phyloP scores from a whole-genome alignment of 2,797 vertebrate species.

The Sarcoramphus papa region DNA sequence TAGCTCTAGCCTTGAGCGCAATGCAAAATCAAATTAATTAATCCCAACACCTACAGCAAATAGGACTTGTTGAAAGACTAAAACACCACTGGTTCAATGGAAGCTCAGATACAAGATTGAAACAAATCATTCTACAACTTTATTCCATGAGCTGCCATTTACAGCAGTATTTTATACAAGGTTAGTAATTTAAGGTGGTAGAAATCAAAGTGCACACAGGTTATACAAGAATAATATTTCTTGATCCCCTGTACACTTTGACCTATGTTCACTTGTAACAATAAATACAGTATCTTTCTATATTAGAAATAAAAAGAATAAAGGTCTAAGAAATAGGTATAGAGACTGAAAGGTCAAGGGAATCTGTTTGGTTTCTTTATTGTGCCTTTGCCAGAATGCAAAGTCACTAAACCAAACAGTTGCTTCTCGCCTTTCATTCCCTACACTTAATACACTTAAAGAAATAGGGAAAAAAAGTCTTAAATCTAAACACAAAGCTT shows the following conservation, averaged over 20 bases:
- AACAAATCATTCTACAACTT: slow-evolving; percentile 72
- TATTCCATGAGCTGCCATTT: slow-evolving; percentile 90
- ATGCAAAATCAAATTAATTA: slow-evolving; percentile 83
- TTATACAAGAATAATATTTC: slow-evolving; percentile 86
- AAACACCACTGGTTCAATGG: slow-evolving; percentile 95
- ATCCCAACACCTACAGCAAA: slow-evolving; percentile 64
- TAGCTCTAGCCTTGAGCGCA: slow-evolving; percentile 97
- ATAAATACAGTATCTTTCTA: slow-evolving; percentile 72
- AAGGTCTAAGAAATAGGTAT: slow-evolving; percentile 82
- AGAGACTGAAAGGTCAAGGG: slow-evolving; percentile 92
- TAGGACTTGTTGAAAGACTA: slow-evolving; percentile 78
- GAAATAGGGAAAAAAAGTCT: slow-evolving; percentile 78
- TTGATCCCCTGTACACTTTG: slow-evolving; percentile 93
- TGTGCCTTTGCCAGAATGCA: slow-evolving; percentile 82
- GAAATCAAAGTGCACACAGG: slow-evolving; percentile 92
- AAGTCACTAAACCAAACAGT: slow-evolving; percentile 91
- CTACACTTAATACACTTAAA: slow-evolving; percentile 80
- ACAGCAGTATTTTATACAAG: slow-evolving; percentile 94
- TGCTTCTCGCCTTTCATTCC: slow-evolving; percentile 90
- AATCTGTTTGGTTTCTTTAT: slow-evolving; percentile 86
- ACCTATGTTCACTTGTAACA: slow-evolving; percentile 76
- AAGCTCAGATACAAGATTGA: slow-evolving; percentile 83
- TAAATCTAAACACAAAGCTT: slow-evolving; percentile 89
- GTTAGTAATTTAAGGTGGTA: slow-evolving; percentile 85
- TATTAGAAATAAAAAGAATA: slow-evolving; percentile 75